Base-by-base conservation (phyloP, 1,140 invertebrate species). In the Monomorium pharaonis region DNA sequence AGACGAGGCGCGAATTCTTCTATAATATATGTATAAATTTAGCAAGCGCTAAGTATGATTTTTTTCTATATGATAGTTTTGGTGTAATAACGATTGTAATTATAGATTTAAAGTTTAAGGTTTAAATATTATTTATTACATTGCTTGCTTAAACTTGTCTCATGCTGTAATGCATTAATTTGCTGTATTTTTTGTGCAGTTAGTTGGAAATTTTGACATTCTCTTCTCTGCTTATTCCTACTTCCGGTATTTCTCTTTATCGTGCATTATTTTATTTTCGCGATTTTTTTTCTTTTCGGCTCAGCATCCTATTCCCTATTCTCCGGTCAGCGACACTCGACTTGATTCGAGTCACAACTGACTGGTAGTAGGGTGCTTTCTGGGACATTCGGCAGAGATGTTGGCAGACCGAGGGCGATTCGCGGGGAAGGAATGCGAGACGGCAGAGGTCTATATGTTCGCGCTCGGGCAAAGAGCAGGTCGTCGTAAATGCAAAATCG, bases 361-460 rank as follows among this genome's bases (percentile, higher is more conserved):
- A 84, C 10, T 85, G 42, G 33, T 51, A 67, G 70, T 14, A 63
- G 24, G 63, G 86, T 65, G 87, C 86, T 92, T 92, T 93, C 92
- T 90, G 86, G 91, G 92, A 93, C 91, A 91, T 93, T 93, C 89
- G 91, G 77, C 51, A 88, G 88, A 92, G 87, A 84, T 86, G 89
- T 85, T 86, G 86, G 84, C 86, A 88, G 89, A 89, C 87, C 80
- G 84, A 88, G 63, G 81, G 85, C 72, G 81, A 75, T 77, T 77
- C 75, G 58, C 33, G 27, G 75, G 62, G 58, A 42, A 77, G 69
- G 54, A 60, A 69, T 44, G 86, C 76, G 85, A 86, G 78, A 85
- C 70, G 75, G 70, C 63, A 62, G 63, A 49, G 56, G 56, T 76
- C 83, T 78, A 85, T 85, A 58, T 24, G 44, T 67, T 62, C 33